Evolutionary conservation across 2,888 invertebrate species (phyloP).

Genomic region (Sussaba pulchella): DNA sequence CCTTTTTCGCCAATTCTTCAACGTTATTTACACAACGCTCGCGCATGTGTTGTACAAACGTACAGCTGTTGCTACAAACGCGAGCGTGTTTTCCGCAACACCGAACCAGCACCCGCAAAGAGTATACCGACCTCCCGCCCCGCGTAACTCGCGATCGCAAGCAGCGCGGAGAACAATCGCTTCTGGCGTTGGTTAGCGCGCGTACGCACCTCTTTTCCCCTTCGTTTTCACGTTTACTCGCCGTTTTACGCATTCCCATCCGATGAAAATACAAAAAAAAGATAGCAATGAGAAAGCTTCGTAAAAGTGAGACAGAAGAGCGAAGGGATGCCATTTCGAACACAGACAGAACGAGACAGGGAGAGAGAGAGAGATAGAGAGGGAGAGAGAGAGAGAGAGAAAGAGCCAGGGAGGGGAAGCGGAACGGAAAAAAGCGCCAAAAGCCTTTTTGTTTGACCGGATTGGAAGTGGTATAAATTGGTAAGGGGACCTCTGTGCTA

Average conservation of each 20-base stretch:
- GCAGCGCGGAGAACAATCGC: conserved; percentile 17
- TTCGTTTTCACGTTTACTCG: conserved; percentile 73
- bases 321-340: conserved; percentile 13
- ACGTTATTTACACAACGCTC: not conserved
- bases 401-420: too few species aligned
- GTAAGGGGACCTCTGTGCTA: conserved; percentile 61
- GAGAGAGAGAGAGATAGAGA: conserved; percentile 3
- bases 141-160: not conserved
- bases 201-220: conserved; percentile 55
- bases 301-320: not conserved
- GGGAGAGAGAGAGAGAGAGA: not conserved
- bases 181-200: conserved; percentile 10
- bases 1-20: not conserved
- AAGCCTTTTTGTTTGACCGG: conserved; percentile 73
- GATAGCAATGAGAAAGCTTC: conserved; percentile 4
- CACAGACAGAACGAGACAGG: too few species aligned
- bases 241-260: conserved; percentile 71
- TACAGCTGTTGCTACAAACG: not conserved
- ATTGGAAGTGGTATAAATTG: conserved; percentile 76
- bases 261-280: conserved; percentile 4
- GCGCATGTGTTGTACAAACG: not conserved
- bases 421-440: conserved; percentile 25
- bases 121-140: not conserved
- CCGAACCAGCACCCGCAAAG: conserved; percentile 10
- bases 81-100: conserved; percentile 11